Base-by-base conservation (phyloP, 2,797 vertebrate species). In the Cynodonichthys magdalenae region DNA sequence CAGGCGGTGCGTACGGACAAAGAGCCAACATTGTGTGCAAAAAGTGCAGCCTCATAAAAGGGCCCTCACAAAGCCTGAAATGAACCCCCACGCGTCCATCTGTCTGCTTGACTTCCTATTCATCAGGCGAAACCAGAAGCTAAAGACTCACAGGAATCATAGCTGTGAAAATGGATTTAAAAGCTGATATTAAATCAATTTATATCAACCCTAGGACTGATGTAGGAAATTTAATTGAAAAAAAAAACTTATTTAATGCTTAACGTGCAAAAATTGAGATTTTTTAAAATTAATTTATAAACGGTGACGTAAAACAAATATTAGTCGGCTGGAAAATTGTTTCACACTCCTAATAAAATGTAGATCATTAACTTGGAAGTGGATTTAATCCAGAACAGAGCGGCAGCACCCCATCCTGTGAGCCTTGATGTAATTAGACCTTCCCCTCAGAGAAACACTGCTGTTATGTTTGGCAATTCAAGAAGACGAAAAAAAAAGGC, bases 1-100 rank as follows among this genome's bases (percentile, higher is more conserved):
- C 52, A 17, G 83, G 67, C 49, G 48, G 27, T 49, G 55, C 58
- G 41, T 56, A 50, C 0, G 56, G 66, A 90, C 87, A 90, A 91
- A 86, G 85, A 71, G 44, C 68, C 49, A 59, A 78, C 79, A 82
- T 92, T 93, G 90, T 90, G 81, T 78, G 80, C 52, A 76, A 71
- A 91, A 91, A 89, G 79, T 88, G 90, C 89, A 88, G 87, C 61
- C 75, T 92, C 89, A 92, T 88, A 87, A 88, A 86, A 83, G 71
- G 56, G 65, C 62, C 63, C 80, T 85, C 78, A 80, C 77, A 77
- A 77, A 88, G 74, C 68, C 78, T 75, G 76, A 84, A 75, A 80
- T 71, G 65, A 83, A 63, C 59, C 74, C 77, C 69, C 63, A 56
- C 75, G 65, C 77, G 63, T 75, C 74, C 73, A 77, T 75, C 75